Evolutionary conservation across 2,113 vertebrate genomes (phyloP), one percentile per base, ranked within the genome.

Genomic region (Anarrhichthys ocellatus): DNA sequence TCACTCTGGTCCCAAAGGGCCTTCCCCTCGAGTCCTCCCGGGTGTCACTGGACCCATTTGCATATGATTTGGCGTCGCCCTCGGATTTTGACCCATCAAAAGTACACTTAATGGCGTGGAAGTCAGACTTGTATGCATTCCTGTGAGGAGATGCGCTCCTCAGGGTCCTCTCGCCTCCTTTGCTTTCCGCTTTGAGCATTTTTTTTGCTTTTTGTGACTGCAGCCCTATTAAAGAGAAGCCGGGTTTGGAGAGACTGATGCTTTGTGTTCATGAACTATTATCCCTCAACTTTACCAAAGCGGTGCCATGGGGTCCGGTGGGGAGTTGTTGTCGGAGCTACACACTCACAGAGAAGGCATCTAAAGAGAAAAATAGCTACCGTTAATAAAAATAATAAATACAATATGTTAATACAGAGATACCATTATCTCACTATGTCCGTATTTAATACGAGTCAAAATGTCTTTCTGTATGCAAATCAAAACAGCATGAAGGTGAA

Each of bases 101-200:
- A 75, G 96, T 93, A 90, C 97, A 97, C 83, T 97, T 98, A 86
- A 98, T 97, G 71, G 97, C 95, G 81, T 98, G 97, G 83, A 98
- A 98, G 92, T 98, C 97, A 0, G 97, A 95, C 91, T 97, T 98
- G 92, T 98, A 98, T 2, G 97, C 94, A 74, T 97, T 98, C 93
- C 97, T 95, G 86, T 98, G 97, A 3, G 97, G 97, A 84, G 97
- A 98, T 70, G 97, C 96, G 69, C 97, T 98, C 93, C 97, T 92
- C 64, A 98, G 94, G 83, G 92, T 96, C 90, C 97, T 95, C 79
- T 98, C 97, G 20, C 95, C 96, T 52, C 94, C 96, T 94, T 98
- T 97, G 77, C 94, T 95, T 91, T 98, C 97, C 0, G 96, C 94
- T 91, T 96, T 97, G 83, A 98, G 96, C 97, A 98, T 98, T 89